These are phyloP conservation scores for Machaerirhynchus nigripectus DNA, from an alignment of 2,113 vertebrate genomes.

Conservation along the genomic window DNA sequence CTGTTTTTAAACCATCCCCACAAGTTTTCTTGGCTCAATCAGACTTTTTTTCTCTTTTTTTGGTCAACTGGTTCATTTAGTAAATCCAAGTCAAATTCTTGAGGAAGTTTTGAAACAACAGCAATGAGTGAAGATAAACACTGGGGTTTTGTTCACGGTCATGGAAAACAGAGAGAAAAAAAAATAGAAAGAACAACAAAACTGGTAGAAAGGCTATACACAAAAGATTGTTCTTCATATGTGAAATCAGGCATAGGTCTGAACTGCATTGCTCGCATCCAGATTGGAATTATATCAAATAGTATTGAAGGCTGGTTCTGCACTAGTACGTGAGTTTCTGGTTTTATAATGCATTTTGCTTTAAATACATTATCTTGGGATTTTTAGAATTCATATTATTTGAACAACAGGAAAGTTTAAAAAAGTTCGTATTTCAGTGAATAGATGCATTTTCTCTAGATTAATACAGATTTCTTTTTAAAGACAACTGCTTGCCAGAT, in stretches of 20 bases:
- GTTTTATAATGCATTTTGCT: background rate
- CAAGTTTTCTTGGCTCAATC: background rate
- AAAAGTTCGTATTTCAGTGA: background rate
- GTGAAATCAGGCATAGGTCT: background rate
- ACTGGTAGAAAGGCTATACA: background rate
- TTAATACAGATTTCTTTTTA: background rate
- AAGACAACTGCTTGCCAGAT: background rate
- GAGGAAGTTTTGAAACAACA: background rate
- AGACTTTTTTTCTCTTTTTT: too few species aligned
- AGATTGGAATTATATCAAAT: background rate
- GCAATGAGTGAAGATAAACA: background rate
- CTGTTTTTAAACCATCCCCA: background rate
- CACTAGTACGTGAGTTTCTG: background rate
- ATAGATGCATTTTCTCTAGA: background rate
- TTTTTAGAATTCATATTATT: background rate
- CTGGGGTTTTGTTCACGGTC: fast-evolving
- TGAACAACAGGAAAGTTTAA: background rate
- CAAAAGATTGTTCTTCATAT: background rate
- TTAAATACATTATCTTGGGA: background rate
- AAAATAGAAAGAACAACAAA: background rate
- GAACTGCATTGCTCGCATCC: background rate
- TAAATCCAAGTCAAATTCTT: background rate
- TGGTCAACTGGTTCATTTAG: background rate
- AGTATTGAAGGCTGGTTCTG: background rate
- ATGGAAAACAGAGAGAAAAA: background rate